phyloP scores from a whole-genome alignment of 2,113 vertebrate species.

The Heptranchias perlo region DNA sequence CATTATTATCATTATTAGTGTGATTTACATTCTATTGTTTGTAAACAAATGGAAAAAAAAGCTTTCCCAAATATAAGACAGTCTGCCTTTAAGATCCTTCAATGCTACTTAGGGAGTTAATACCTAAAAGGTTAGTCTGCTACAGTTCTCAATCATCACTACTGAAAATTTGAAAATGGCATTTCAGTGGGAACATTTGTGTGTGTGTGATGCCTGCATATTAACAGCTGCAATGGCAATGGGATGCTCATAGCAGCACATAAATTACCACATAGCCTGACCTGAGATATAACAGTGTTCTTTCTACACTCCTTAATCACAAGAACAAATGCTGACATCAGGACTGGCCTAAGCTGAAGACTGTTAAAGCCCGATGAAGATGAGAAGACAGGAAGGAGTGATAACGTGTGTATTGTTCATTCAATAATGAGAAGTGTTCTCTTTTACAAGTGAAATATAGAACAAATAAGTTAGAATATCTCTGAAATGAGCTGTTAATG shows the following conservation, averaged over 20 bases:
- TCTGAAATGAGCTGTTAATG: neutral
- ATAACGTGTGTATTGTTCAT: neutral
- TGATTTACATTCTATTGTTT: neutral
- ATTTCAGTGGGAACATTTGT: slow-evolving; percentile 14
- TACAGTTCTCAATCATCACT: neutral
- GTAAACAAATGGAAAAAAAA: neutral
- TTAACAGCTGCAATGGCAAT: neutral
- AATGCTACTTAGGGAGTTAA: neutral
- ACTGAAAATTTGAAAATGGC: slow-evolving; percentile 18
- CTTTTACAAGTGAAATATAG: neutral
- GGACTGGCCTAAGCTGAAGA: neutral
- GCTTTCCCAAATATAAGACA: neutral
- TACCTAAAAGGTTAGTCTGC: neutral
- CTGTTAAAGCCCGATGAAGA: neutral
- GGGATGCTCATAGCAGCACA: slow-evolving; percentile 7
- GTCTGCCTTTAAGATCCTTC: neutral
- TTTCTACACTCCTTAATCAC: neutral
- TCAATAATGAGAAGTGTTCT: neutral
- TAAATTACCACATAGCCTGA: slow-evolving; percentile 20
- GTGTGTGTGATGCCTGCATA: neutral
- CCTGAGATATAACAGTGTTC: slow-evolving; percentile 28
- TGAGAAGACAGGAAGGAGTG: neutral
- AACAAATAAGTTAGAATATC: neutral
- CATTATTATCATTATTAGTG: neutral
- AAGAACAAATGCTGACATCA: neutral